Base-by-base conservation (phyloP, 2,113 vertebrate species). In the Saccopteryx bilineata region DNA sequence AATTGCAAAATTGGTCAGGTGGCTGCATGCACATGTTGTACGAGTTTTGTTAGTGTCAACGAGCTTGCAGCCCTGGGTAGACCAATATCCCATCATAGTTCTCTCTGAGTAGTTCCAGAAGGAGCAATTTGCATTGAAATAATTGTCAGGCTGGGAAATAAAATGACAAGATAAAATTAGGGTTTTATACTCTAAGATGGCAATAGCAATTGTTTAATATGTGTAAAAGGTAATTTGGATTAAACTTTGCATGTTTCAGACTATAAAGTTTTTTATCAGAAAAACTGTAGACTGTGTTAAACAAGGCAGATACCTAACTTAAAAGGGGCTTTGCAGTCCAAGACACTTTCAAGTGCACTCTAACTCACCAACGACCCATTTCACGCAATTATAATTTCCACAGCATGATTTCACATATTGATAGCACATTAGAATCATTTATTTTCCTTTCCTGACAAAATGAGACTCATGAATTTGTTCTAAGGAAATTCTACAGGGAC, bases 51-150 rank as follows among this genome's bases (percentile, higher is more conserved):
- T 99, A 95, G 99, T 99, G 97, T 99, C 99, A 96, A 99, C 98
- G 96, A 99, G 99, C 97, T 99, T 99, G 99, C 99, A 99, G 98
- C 99, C 99, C 98, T 99, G 99, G 86, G 99, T 99, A 98, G 99
- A 99, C 99, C 99, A 99, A 98, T 99, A 99, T 96, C 99, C 99
- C 99, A 99, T 99, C 99, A 99, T 99, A 71, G 99, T 99, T 97
- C 99, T 99, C 98, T 99, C 99, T 1, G 99, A 99, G 98, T 99
- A 99, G 98, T 99, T 99, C 99, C 99, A 99, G 98, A 99, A 99
- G 97, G 99, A 99, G 98, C 99, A 99, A 98, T 99, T 99, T 98
- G 99, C 99, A 98, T 99, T 99, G 98, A 99, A 99, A 98, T 99
- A 99, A 99, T 99, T 99, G 97, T 99, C 99, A 98, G 99, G 99